Conservation (phyloP, 2,797 vertebrate species). For the Notolepis coatsorum region DNA sequence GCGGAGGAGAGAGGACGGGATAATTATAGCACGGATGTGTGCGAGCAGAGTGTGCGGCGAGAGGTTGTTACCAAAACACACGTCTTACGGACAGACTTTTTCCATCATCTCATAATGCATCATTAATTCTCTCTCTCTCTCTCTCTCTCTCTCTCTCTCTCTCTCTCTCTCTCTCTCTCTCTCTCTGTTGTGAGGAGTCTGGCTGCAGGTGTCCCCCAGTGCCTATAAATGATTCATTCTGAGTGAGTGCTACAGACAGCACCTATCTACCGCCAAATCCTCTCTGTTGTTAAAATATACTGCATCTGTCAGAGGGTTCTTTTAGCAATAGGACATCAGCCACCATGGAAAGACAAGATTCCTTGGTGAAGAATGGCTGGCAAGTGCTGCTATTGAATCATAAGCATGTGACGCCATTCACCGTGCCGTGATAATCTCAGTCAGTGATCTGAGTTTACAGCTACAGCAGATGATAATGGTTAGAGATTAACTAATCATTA, state of each 20-base stretch:
- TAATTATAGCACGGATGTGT: neutral
- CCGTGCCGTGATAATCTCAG: neutral
- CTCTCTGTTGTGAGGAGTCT: neutral
- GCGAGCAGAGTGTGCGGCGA: no score
- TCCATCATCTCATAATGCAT: neutral
- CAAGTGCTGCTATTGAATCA: neutral
- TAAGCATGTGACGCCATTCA: neutral
- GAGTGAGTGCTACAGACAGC: no score
- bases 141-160: neutral
- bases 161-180: neutral
- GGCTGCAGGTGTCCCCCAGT: neutral
- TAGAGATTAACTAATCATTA: neutral
- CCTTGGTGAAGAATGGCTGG: no score
- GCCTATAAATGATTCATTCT: neutral
- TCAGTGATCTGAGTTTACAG: neutral
- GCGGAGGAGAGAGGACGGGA: conserved; percentile 1
- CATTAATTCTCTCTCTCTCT: neutral
- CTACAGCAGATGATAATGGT: neutral
- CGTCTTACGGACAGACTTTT: neutral
- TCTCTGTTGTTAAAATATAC: neutral
- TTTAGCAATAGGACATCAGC: neutral
- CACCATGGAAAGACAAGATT: no score
- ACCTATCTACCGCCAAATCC: no score
- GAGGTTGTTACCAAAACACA: neutral
- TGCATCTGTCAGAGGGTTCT: neutral